Base-by-base conservation (phyloP, 1,140 invertebrate genomes). In the Piezodorus guildinii region DNA sequence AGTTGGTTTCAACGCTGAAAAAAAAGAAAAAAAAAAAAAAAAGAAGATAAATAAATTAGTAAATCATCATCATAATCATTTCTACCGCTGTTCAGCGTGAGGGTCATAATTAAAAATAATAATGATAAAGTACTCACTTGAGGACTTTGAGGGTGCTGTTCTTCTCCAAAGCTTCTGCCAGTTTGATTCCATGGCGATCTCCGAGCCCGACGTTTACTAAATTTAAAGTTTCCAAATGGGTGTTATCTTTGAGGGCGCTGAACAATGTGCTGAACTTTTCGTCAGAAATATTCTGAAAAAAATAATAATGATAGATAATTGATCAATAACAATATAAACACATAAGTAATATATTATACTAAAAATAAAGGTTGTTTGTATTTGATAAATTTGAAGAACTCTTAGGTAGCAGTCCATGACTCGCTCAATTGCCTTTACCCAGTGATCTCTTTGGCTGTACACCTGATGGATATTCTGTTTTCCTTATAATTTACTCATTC, bases 131-230 rank as follows among this genome's bases (percentile, higher is more conserved):
- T 6, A 71, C 74, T 75, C 72, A 83, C 82, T 96, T 97, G 71
- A 98, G 79, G 70, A 91, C 88, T 74, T 87, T 84, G 67, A 98
- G 78, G 60, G 88, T 85, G 72, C 84, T 85, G 80, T 96, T 97
- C 68, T 85, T 85, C 73, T 88, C 82, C 62, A 98, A 78, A 43
- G 90, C 87, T 72, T 91, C 88, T 63, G 88, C 87, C 71, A 97
- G 77, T 74, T 84, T 81, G 72, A 86, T 79, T 59, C 89, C 92
- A 69, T 87, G 85, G 74, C 85, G 84, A 77, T 99, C 96, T 60
- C 85, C 90, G 63, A 98, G 82, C 43, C 91, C 90, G 12, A 92
- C 91, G 77, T 98, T 98, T 66, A 93, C 90, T 75, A 99, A 82
- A 72, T 86, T 90, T 64, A 99, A 77, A 54, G 86, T 87, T 78